Evolutionary conservation across 1,140 invertebrate species (phyloP), one percentile per base, ranked within the genome.

Genomic region (Choristoneura fumiferana): DNA sequence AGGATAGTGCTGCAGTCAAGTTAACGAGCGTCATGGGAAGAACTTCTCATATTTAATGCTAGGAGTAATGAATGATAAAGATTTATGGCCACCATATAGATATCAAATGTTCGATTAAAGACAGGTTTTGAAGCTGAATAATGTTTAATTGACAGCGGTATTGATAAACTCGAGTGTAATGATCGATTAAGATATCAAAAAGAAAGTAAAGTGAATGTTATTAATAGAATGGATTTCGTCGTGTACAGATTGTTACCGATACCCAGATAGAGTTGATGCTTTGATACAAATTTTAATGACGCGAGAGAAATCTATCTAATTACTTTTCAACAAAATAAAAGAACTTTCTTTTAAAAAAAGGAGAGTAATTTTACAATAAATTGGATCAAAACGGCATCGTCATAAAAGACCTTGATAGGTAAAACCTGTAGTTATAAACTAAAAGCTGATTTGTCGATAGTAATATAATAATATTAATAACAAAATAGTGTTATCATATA

Each of bases 281-380:
- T 67, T 65, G 59, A 65, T 54, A 62, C 58, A 63, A 74, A 71
- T 74, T 65, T 63, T 69, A 71, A 72, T 67, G 63, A 60, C 58
- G 45, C 34, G 57, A 58, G 64, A 57, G 62, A 62, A 62, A 49
- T 49, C 43, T 1, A 17, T 15, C 10, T 49, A 49, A 49, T 49
- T 33, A 33, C 43, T 49, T 49, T 18, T 22, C 22, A 22, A 22
- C 17, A 49, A 33, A 49, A 49, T 12, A 17, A 49, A 49, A n/a
- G n/a, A n/a, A n/a, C n/a, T n/a, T n/a, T n/a, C n/a, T n/a, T n/a
- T n/a, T n/a, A n/a, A n/a, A n/a, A n/a, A n/a, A n/a, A 6, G 22
- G 22, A 29, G 22, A 3, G 22, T 29, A n/a, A n/a, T n/a, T n/a
- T n/a, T n/a, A n/a, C n/a, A n/a, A n/a, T n/a, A n/a, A n/a, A n/a